These are phyloP conservation scores for Rhodophaea formosa DNA, from an alignment of 2,888 invertebrate genomes.

Conservation along the genomic window DNA sequence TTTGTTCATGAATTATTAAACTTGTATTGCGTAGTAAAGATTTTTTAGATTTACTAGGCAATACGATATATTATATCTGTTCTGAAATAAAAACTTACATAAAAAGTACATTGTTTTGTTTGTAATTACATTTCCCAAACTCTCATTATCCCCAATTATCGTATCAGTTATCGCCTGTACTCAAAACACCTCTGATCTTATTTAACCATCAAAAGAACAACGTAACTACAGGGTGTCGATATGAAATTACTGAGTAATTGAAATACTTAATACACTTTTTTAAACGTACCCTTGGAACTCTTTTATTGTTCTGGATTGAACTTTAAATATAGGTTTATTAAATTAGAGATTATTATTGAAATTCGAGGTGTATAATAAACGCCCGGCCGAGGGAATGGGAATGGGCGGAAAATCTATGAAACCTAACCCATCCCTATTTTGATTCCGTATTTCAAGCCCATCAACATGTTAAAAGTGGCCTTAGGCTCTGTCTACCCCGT, in stretches of 20 bases:
- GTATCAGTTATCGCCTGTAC: not conserved
- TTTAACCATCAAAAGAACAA: not conserved
- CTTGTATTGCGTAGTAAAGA: too few species aligned
- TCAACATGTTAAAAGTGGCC: too few species aligned
- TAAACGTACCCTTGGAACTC: not conserved
- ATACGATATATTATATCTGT: too few species aligned
- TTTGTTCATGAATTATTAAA: too few species aligned
- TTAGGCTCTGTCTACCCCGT: too few species aligned
- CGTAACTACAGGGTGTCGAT: constrained; percentile 24
- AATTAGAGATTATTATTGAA: not conserved
- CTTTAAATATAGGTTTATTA: not conserved
- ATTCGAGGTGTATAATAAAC: not conserved
- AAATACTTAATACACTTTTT: constrained; percentile 39
- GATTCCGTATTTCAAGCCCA: too few species aligned
- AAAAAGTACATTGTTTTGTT: too few species aligned
- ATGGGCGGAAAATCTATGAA: too few species aligned
- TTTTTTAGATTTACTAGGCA: too few species aligned
- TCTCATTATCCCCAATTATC: not conserved
- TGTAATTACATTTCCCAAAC: too few species aligned
- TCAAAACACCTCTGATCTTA: not conserved
- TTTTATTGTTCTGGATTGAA: not conserved
- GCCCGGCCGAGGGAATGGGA: not conserved
- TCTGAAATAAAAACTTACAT: too few species aligned
- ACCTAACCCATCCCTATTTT: too few species aligned
- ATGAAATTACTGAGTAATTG: constrained; percentile 34